These are phyloP conservation scores for Myoxocephalus aenaeus DNA, from an alignment of 2,797 vertebrate species.

Conservation along the genomic window DNA sequence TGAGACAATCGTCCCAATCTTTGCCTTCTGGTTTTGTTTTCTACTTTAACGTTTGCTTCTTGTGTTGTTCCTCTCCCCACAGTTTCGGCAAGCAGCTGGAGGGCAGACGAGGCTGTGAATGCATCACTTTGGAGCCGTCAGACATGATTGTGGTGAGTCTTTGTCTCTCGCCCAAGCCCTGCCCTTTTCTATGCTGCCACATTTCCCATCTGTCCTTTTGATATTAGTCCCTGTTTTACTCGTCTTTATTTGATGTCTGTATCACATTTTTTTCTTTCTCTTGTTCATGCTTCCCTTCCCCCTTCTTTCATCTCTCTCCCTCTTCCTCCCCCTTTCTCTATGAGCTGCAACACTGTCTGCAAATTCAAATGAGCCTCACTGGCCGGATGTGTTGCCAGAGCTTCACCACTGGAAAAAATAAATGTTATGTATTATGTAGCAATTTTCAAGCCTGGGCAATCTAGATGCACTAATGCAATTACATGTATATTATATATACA, in stretches of 20 bases:
- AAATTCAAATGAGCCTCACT: constrained; percentile 15
- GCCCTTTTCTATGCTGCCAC: constrained; percentile 37
- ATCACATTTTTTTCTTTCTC: neutral
- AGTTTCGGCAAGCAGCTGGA: constrained; percentile 98
- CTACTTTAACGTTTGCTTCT: constrained; percentile 26
- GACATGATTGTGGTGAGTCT: constrained; percentile 99
- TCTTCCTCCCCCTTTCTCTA: neutral
- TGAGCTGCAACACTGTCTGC: neutral
- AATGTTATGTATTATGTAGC: too few relatives aligned
- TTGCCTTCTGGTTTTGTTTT: constrained; percentile 23
- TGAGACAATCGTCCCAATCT: constrained; percentile 10
- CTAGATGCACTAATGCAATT: neutral
- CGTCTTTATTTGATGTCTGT: constrained; percentile 58
- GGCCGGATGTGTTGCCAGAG: too few relatives aligned
- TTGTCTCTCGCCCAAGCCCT: constrained; percentile 16
- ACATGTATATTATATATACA: neutral
- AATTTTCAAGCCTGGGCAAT: too few relatives aligned
- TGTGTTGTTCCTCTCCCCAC: constrained; percentile 56
- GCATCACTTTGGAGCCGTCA: constrained; percentile 96
- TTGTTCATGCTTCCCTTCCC: constrained; percentile 10
- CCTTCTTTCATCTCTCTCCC: constrained; percentile 38
- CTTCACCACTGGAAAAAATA: neutral
- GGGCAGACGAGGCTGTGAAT: constrained; percentile 96
- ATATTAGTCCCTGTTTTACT: constrained; percentile 43
- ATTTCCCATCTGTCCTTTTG: constrained; percentile 47